A percentile compares a stretch with the other conserved stretches of the same genome.
These are phyloP conservation scores for Nebria ingens DNA, from an alignment of 1,140 invertebrate genomes.

Conservation along the genomic window DNA sequence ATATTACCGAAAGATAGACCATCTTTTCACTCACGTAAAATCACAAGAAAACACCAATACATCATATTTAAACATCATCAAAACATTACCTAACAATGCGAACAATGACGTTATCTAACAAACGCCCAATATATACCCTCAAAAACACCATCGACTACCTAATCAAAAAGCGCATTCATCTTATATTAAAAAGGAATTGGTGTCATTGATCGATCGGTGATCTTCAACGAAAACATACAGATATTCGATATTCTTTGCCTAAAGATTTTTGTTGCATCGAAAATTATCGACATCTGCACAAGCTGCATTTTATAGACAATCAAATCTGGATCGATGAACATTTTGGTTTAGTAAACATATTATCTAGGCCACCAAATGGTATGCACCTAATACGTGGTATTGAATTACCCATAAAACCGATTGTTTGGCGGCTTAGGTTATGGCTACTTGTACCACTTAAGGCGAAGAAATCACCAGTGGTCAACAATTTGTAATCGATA, in stretches of 20 bases:
- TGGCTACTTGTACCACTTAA: neutral
- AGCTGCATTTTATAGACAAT: neutral
- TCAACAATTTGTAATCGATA: constrained; percentile 4
- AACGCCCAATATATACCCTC: too few relatives aligned
- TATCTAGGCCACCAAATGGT: constrained; percentile 7
- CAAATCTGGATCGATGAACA: neutral
- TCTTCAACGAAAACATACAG: neutral
- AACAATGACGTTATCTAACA: too few relatives aligned
- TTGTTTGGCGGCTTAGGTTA: neutral
- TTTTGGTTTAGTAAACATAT: neutral
- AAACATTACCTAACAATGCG: too few relatives aligned
- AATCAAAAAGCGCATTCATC: too few relatives aligned
- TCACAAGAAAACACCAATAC: too few relatives aligned
- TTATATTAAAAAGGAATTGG: neutral
- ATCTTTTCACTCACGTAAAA: too few relatives aligned
- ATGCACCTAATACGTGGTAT: too few relatives aligned
- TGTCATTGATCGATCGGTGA: neutral
- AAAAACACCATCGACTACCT: too few relatives aligned
- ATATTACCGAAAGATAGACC: too few relatives aligned
- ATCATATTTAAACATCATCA: too few relatives aligned
- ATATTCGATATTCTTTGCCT: neutral
- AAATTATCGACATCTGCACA: neutral
- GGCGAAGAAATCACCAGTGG: neutral
- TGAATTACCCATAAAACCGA: neutral
- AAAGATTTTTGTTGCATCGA: neutral